Evolutionary conservation across 2,113 vertebrate species (phyloP).

Genomic region (Crotalus viridis): DNA sequence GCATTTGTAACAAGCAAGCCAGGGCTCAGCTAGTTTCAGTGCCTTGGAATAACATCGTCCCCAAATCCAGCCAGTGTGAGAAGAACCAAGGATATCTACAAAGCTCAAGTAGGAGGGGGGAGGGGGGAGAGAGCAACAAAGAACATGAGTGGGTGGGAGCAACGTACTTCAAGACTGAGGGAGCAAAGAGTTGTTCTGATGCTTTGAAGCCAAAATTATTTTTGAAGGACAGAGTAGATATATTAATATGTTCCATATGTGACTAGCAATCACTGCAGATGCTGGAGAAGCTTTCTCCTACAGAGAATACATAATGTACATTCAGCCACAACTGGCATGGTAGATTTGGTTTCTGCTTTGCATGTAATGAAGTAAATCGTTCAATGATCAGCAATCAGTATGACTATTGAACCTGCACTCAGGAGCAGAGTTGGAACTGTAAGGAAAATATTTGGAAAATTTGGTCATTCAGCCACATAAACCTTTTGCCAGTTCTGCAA

Average conservation of each 20-base stretch:
- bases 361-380: background rate
- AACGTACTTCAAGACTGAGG: background rate
- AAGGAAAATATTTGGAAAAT: background rate
- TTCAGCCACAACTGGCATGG: background rate
- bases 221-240: background rate
- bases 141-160: background rate
- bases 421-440: background rate
- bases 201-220: background rate
- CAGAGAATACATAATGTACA: background rate
- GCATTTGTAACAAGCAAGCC: background rate
- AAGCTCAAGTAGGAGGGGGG: background rate
- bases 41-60: constrained; percentile 1
- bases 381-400: too few species aligned
- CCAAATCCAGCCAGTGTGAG: background rate
- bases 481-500: background rate
- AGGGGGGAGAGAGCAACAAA: background rate
- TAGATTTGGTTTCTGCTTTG: background rate
- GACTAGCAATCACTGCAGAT: background rate
- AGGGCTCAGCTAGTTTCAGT: background rate
- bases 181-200: background rate
- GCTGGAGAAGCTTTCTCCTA: background rate
- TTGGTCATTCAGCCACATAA: background rate
- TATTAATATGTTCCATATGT: background rate
- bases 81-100: background rate
- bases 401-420: background rate